Base-by-base conservation (phyloP, 2,888 invertebrate genomes). In the Cheilosia soror region DNA sequence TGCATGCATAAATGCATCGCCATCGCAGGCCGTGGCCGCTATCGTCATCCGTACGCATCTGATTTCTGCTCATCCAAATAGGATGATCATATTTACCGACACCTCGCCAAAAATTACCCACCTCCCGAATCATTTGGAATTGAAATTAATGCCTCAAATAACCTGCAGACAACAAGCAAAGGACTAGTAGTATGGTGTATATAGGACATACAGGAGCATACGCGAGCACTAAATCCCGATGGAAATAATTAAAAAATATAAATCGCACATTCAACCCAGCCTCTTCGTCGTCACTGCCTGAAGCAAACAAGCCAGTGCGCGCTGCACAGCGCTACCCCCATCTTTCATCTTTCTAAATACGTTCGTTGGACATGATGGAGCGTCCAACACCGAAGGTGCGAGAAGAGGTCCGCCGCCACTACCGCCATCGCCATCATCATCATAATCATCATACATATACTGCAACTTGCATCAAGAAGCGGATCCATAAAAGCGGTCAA, bases 201-300 rank as follows among this genome's bases (percentile, higher is more conserved):
- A 27, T 66, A 71, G 75, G 66, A 76, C 62, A 77, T 68, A 85
- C 85, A 72, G 85, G 77, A 85, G 85, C 84, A 68, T 57, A 79
- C 29, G 71, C 15, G 68, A 72, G 49, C 81, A 81, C 81, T 77
- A 77, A 76, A 72, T 81, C 72, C 69, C 81, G 68, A 77, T 81
- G 82, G 71, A 86, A 86, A 86, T 86, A 86, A 86, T 86, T 86
- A 86, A 86, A 85, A 86, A 86, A 82, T 86, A 86, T 86, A 86
- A 86, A 86, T 86, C 82, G 86, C 77, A 57, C 77, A 77, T 81
- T 82, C 86, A 77, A 85, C 80, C 68, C 85, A 81, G 57, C 85
- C 76, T 63, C 86, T 75, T 86, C 63, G 73, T 69, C 73, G 65
- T 62, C 40, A 42, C 7, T 62, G 80, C 85, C 85, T 13, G 20